Evolutionary conservation across 2,888 invertebrate species (phyloP).

Genomic region (Slavum lentiscoides): DNA sequence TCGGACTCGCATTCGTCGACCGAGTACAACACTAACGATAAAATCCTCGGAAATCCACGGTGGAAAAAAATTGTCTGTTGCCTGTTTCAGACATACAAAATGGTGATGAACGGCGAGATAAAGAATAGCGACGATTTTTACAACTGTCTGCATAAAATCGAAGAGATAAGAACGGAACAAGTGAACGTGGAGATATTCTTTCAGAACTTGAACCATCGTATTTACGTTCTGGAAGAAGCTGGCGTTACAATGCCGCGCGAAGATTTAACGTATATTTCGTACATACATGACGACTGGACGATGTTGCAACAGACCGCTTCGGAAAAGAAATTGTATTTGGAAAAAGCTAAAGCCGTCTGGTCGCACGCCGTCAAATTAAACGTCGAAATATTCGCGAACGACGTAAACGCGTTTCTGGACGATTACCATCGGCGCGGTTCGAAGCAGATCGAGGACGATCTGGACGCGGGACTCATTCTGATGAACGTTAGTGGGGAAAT

Average conservation of each 20-base stretch:
- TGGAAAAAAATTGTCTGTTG: no score
- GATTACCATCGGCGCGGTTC: constrained; percentile 5
- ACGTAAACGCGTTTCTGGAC: constrained; percentile 10
- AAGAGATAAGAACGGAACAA: constrained; percentile 37
- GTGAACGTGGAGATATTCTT: constrained; percentile 42
- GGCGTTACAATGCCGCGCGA: constrained; percentile 22
- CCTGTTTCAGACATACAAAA: constrained; percentile 29
- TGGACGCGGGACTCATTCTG: constrained; percentile 19
- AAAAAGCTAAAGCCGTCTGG: constrained; percentile 31
- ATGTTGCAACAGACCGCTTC: constrained; percentile 17
- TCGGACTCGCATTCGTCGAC: no score
- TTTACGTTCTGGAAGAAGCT: constrained; percentile 33
- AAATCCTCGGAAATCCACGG: no score
- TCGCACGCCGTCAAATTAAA: constrained; percentile 6
- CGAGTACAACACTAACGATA: no score
- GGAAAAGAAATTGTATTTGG: constrained; percentile 25
- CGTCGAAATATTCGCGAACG: constrained; percentile 4
- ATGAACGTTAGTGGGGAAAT: constrained; percentile 20
- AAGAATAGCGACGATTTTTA: constrained; percentile 22
- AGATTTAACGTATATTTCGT: not conserved
- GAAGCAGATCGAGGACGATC: constrained; percentile 23
- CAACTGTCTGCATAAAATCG: constrained; percentile 14
- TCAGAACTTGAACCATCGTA: constrained; percentile 33
- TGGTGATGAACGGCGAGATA: not conserved
- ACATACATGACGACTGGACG: constrained; percentile 30